These are phyloP conservation scores for Calephelis perditalis DNA, from an alignment of 2,888 invertebrate genomes.

Conservation along the genomic window DNA sequence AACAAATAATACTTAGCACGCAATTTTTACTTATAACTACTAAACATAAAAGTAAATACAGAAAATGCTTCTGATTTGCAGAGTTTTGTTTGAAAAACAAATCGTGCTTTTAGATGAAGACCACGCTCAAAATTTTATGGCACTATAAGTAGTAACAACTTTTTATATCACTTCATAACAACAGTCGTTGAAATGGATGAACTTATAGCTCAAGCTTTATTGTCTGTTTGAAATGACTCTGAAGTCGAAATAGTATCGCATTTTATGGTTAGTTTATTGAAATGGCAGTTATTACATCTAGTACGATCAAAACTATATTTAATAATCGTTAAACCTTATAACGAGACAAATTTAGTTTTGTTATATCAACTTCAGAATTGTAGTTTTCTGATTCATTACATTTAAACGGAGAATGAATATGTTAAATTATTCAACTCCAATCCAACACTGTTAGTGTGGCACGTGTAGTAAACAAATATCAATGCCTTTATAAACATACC, in stretches of 20 bases:
- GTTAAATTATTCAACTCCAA: too few species aligned
- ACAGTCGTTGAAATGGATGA: conserved; percentile 8
- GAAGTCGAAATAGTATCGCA: conserved; percentile 25
- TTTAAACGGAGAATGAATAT: too few species aligned
- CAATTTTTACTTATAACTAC: background rate
- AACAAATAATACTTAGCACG: too few species aligned
- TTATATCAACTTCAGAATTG: too few species aligned
- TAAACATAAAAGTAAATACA: background rate
- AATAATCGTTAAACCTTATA: background rate
- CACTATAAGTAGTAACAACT: background rate
- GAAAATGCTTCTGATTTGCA: too few species aligned
- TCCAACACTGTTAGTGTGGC: too few species aligned
- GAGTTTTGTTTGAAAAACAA: background rate
- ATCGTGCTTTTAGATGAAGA: background rate
- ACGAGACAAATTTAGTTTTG: background rate
- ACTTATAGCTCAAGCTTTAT: conserved; percentile 4
- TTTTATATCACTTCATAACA: conserved; percentile 8
- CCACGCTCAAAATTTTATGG: background rate
- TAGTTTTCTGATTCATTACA: too few species aligned
- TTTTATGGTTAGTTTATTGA: conserved; percentile 20
- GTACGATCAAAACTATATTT: background rate
- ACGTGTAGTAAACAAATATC: too few species aligned
- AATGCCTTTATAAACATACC: too few species aligned
- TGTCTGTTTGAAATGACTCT: conserved; percentile 18
- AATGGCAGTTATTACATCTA: conserved; percentile 1